These are phyloP conservation scores for Corvus cornix DNA, from an alignment of 2,113 vertebrate genomes.

Conservation along the genomic window DNA sequence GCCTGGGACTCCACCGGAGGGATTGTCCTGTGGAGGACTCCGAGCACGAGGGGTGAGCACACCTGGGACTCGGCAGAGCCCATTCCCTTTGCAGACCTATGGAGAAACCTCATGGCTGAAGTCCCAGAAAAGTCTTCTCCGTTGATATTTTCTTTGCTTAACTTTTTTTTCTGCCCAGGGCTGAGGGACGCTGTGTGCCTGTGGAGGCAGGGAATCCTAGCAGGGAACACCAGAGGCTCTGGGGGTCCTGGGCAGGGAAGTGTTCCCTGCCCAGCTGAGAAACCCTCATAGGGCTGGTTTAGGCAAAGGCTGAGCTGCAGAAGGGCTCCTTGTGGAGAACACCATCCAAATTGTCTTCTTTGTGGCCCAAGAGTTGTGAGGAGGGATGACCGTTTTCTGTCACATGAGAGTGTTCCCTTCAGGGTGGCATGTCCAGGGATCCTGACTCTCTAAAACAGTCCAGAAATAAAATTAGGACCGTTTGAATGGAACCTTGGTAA, in stretches of 20 bases:
- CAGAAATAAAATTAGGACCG: neutral
- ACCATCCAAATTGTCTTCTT: neutral
- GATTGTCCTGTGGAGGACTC: neutral
- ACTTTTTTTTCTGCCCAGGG: neutral
- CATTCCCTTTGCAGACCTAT: neutral
- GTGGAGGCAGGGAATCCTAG: neutral
- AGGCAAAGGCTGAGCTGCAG: neutral
- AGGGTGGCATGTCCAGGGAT: neutral
- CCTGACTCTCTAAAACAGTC: neutral
- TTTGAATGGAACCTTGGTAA: neutral
- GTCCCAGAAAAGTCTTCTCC: neutral
- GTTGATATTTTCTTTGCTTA: neutral
- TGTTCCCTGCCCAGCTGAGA: neutral
- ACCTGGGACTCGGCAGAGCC: fast-evolving
- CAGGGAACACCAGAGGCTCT: neutral
- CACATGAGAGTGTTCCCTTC: neutral
- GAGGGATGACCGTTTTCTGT: neutral
- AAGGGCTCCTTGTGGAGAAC: neutral
- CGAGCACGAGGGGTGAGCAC: neutral
- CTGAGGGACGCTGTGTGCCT: neutral
- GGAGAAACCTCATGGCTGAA: neutral
- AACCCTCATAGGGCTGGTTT: neutral
- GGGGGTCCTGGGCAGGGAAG: neutral
- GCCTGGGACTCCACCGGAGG: fast-evolving
- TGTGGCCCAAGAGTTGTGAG: neutral